Conservation (phyloP, 2,888 invertebrate species). For the Pyrocoelia pectoralis region DNA sequence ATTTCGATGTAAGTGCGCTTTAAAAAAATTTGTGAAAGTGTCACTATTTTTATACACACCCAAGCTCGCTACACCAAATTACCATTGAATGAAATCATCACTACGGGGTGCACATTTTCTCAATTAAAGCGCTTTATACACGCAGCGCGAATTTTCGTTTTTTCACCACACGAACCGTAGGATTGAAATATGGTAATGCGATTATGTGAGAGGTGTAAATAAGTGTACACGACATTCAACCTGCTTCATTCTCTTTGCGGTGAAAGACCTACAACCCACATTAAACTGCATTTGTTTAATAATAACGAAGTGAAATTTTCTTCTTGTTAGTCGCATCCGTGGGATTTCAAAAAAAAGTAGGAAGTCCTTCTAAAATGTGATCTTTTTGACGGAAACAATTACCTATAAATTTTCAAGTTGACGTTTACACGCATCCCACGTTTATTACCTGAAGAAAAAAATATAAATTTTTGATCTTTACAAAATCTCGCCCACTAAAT, state of each 20-base stretch:
- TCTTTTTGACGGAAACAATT: constrained; percentile 21
- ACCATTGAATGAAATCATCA: too few relatives aligned
- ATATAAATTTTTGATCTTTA: constrained; percentile 24
- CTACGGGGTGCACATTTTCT: too few relatives aligned
- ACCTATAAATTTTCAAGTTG: constrained; percentile 24
- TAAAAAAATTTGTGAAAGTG: neutral
- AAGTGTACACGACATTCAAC: constrained; percentile 35
- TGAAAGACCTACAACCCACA: constrained; percentile 37
- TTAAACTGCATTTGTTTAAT: constrained; percentile 13
- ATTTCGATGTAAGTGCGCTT: neutral
- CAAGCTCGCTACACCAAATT: too few relatives aligned
- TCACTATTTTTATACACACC: too few relatives aligned
- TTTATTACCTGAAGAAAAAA: neutral
- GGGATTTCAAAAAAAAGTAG: constrained; percentile 17
- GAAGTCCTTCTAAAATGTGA: neutral
- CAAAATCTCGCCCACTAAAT: constrained; percentile 37
- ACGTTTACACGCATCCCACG: constrained; percentile 27
- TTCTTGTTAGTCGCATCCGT: constrained; percentile 10
- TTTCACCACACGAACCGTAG: constrained; percentile 24
- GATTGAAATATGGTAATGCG: constrained; percentile 35
- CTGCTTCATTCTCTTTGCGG: constrained; percentile 33
- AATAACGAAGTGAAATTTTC: constrained; percentile 29
- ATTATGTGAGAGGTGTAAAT: constrained; percentile 37
- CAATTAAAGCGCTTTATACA: neutral
- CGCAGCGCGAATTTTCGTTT: neutral